A percentile compares a stretch with the other conserved stretches of the same genome.
phyloP scores from a whole-genome alignment of 2,888 invertebrate genomes.

The Gymnocheta viridis region DNA sequence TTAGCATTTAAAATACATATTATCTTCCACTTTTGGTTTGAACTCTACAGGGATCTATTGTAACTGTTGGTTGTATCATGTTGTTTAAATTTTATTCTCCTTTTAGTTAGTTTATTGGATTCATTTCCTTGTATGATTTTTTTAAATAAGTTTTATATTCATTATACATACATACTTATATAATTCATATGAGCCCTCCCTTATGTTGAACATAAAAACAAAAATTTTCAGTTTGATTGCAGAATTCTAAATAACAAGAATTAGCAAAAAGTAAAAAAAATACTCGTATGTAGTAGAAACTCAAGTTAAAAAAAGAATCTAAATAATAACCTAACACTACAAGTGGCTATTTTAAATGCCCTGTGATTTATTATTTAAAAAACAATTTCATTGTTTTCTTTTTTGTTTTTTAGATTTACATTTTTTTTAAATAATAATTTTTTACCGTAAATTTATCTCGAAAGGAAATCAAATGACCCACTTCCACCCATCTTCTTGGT shows the following conservation, averaged over 20 bases:
- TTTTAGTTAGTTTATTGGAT: background rate
- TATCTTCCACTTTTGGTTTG: background rate
- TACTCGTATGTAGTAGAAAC: too few relatives aligned
- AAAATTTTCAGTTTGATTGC: background rate
- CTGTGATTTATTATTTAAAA: constrained; percentile 1
- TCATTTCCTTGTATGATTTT: background rate
- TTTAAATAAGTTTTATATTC: background rate
- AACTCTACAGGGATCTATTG: too few relatives aligned
- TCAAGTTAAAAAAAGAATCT: background rate
- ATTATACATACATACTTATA: too few relatives aligned
- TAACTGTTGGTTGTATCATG: too few relatives aligned
- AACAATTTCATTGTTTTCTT: background rate
- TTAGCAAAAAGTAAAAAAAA: too few relatives aligned
- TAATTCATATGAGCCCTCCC: background rate
- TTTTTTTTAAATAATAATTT: background rate
- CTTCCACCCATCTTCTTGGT: constrained; percentile 32
- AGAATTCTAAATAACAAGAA: background rate
- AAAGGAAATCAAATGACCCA: constrained; percentile 9
- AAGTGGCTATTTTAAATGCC: background rate
- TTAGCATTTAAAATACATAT: too few relatives aligned
- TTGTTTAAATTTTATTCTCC: background rate
- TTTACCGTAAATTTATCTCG: background rate
- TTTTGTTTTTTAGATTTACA: background rate
- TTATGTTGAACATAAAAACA: background rate
- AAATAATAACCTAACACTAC: background rate